Conservation (phyloP, 1,140 invertebrate genomes). For the Trialeurodes vaporariorum region DNA sequence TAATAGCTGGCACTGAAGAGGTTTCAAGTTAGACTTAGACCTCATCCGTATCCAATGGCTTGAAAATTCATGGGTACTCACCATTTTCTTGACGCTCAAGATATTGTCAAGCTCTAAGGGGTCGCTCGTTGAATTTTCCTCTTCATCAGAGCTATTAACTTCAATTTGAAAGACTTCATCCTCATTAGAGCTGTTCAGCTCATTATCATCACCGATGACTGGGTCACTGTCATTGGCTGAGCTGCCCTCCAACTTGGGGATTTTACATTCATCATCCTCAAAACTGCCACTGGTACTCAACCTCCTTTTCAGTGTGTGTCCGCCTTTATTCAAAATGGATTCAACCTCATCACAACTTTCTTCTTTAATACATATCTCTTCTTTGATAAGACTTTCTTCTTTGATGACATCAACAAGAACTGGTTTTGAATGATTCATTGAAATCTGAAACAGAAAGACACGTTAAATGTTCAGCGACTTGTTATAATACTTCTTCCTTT, state of each 20-base stretch:
- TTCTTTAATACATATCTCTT: too few relatives aligned
- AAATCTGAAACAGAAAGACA: too few relatives aligned
- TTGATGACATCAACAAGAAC: too few relatives aligned
- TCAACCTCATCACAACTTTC: too few relatives aligned
- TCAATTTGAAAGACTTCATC: too few relatives aligned
- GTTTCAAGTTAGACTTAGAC: too few relatives aligned
- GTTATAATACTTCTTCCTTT: too few relatives aligned
- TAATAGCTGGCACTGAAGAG: too few relatives aligned
- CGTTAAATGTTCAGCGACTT: too few relatives aligned
- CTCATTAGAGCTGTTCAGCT: background rate
- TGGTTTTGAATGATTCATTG: too few relatives aligned
- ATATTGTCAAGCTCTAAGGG: background rate
- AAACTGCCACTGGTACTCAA: background rate
- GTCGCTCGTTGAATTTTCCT: background rate
- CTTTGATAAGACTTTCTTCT: too few relatives aligned
- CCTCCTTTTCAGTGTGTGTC: background rate
- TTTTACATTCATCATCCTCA: background rate
- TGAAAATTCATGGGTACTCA: background rate
- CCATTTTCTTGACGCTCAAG: background rate
- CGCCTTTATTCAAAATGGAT: background rate
- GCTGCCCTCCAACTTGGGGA: background rate
- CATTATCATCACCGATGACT: background rate
- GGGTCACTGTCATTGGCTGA: background rate
- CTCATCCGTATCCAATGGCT: too few relatives aligned
- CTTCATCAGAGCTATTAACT: background rate